A percentile compares a stretch with the other conserved stretches of the same genome.
Conservation (phyloP, 2,113 vertebrate genomes). For the Clarias macrocephalus region DNA sequence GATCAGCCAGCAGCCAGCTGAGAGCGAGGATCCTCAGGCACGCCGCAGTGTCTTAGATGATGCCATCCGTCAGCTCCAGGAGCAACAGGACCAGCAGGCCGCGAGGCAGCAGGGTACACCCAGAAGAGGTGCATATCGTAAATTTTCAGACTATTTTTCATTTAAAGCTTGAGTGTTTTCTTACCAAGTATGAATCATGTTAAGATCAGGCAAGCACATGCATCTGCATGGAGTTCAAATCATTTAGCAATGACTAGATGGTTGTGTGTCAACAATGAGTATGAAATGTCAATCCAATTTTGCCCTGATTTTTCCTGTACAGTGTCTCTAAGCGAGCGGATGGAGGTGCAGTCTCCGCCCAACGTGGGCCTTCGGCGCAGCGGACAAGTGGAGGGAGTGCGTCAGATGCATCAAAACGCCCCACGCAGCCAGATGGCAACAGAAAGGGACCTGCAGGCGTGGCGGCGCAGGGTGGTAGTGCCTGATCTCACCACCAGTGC, state of each 20-base stretch:
- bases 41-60: conserved; percentile 83
- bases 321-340: conserved; percentile 84
- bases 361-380: conserved; percentile 92
- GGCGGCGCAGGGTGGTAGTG: conserved; percentile 91
- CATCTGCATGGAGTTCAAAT: not conserved
- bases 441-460: conserved; percentile 90
- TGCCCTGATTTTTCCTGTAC: not conserved
- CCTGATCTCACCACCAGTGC: conserved; percentile 81
- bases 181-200: not conserved
- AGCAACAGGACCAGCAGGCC: conserved; percentile 80
- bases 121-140: conserved; percentile 78
- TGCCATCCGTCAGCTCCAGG: conserved; percentile 85
- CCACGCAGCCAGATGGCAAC: conserved; percentile 95
- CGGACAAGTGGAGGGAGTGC: conserved; percentile 93
- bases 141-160: not conserved
- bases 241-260: not conserved
- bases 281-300: not conserved
- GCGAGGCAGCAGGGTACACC: conserved; percentile 70
- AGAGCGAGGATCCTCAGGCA: conserved; percentile 75
- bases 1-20: conserved; percentile 88
- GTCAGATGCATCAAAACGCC: conserved; percentile 95
- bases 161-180: not conserved
- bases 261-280: not conserved
- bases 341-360: conserved; percentile 87
- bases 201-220: not conserved